Evolutionary conservation across 2,113 vertebrate species (phyloP).

Genomic region (Dendropsophus ebraccatus): DNA sequence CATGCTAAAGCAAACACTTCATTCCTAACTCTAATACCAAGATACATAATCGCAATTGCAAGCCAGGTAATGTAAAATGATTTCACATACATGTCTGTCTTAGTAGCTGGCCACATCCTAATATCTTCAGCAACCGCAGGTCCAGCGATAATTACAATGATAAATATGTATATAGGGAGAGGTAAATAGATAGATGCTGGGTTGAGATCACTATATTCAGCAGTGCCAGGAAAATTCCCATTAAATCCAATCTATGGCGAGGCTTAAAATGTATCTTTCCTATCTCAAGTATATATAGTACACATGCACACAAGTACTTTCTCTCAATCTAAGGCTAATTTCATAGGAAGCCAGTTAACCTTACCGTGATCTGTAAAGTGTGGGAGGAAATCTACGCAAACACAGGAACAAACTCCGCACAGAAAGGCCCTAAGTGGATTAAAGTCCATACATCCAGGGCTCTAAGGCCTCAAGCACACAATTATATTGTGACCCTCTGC

Average conservation of each 20-base stretch:
- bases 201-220: no score
- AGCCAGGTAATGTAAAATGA: not conserved
- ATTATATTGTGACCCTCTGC: no score
- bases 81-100: not conserved
- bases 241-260: not conserved
- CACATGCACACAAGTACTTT: not conserved
- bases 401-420: not conserved
- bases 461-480: no score
- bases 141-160: not conserved
- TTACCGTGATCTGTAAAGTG: not conserved
- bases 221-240: no score
- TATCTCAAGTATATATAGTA: not conserved
- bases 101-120: not conserved
- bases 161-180: not conserved
- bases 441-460: no score
- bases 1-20: constrained; percentile 32
- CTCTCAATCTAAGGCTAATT: not conserved
- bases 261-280: not conserved
- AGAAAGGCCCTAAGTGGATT: no score
- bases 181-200: no score
- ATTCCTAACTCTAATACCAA: constrained; percentile 5
- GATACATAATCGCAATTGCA: not conserved
- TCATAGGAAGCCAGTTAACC: not conserved
- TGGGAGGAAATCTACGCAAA: not conserved
- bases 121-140: not conserved